Conservation (phyloP, 2,113 vertebrate species). For the Alethe diademata region DNA sequence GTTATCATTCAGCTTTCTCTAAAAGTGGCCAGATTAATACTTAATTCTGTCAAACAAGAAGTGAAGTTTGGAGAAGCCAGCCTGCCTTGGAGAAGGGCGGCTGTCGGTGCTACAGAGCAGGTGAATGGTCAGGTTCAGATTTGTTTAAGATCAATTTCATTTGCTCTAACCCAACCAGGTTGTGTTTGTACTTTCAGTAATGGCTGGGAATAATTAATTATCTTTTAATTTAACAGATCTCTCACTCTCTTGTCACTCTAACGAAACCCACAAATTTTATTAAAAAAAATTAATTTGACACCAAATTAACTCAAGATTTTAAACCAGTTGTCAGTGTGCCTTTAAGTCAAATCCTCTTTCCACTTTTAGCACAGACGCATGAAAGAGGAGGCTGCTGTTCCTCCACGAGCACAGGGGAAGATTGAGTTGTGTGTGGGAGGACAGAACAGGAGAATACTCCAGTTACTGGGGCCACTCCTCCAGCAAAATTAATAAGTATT, state of each 20-base stretch:
- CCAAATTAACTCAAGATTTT: conserved; percentile 25
- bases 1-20: not conserved
- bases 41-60: not conserved
- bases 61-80: not conserved
- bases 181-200: not conserved
- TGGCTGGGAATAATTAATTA: conserved; percentile 24
- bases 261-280: not conserved
- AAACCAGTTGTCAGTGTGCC: conserved; percentile 12
- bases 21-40: conserved; percentile 11
- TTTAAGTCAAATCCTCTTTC: conserved; percentile 51
- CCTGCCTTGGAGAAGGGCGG: accelerated
- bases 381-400: conserved; percentile 37
- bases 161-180: not conserved
- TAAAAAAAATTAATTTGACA: not conserved
- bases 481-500: conserved; percentile 60
- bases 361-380: conserved; percentile 19
- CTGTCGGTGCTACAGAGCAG: not conserved
- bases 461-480: conserved; percentile 49
- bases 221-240: not conserved
- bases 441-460: conserved; percentile 60
- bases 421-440: conserved; percentile 55
- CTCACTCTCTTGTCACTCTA: not conserved
- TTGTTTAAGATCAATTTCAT: conserved; percentile 47
- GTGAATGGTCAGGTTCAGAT: not conserved
- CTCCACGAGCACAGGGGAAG: not conserved